Evolutionary conservation across 1,140 invertebrate genomes (phyloP), one percentile per base, ranked within the genome.

Genomic region (Cyclargus thomasi): DNA sequence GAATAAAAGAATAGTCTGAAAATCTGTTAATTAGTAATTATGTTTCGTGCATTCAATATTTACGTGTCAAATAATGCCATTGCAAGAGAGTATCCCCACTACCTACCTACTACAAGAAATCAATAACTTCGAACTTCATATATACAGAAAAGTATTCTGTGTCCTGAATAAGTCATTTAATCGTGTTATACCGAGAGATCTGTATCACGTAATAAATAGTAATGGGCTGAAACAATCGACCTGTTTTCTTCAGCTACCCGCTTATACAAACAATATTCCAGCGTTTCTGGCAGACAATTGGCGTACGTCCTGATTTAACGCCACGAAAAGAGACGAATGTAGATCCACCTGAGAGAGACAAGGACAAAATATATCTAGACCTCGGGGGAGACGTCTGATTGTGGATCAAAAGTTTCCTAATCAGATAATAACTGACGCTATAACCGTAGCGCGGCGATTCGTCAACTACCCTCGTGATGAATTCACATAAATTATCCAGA

Each of bases 341-440:
- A 35, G 4, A n/a, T 55, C 18, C 11, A 11, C 47, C 35, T 62
- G 53, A 36, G 69, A 21, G 64, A 8, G 29, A 53, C 1, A 66
- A 63, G 23, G 65, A 66, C 23, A 20, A 21, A 66, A 59, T 36
- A 16, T 16, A 71, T 65, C 67, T 55, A 68, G 70, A 71, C 63
- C 63, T 67, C 65, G 63, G 35, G 70, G 53, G 70, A 65, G 57
- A 68, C 63, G 57, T 64, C 36, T 65, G 66, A 71, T 71, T 71
- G 65, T 71, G 70, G 66, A 68, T 71, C 64, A 65, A 65, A 68
- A 71, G 63, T 67, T 67, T 67, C 65, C 62, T 70, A 66, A 66
- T 66, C 23, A 66, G 65, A 66, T 66, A 66, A 66, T n/a, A 66
- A 66, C 65, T 23, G 53, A 57, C 29, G 64, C 29, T 57, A 55